A percentile compares a stretch with the other conserved stretches of the same genome.
Conservation (phyloP, 2,888 invertebrate species). For the Cephus pygmeus region DNA sequence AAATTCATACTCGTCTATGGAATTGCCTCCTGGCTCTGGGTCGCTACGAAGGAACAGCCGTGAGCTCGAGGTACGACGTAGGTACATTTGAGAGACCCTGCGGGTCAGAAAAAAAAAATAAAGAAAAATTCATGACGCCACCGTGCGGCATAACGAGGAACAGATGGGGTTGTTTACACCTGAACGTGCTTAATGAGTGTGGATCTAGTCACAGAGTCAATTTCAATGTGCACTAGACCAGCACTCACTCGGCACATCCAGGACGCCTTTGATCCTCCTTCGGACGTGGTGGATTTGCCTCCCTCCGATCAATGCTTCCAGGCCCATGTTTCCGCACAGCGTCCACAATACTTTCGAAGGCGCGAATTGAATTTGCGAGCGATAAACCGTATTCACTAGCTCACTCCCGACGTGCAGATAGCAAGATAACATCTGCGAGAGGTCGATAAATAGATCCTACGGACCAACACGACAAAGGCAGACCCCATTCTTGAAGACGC, state of each 20-base stretch:
- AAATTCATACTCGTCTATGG: constrained; percentile 86
- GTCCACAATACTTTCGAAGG: background rate
- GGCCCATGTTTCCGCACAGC: background rate
- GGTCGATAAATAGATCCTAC: background rate
- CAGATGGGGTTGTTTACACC: constrained; percentile 43
- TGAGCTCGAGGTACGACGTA: background rate
- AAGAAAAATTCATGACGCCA: background rate
- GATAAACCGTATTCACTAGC: background rate
- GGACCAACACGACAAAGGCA: background rate
- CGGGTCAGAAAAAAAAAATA: background rate
- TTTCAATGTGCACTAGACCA: constrained; percentile 76
- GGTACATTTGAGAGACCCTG: background rate
- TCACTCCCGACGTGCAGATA: background rate
- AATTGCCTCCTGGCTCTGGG: constrained; percentile 64
- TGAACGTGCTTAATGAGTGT: constrained; percentile 82
- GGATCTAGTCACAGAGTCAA: constrained; percentile 83
- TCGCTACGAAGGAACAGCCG: background rate
- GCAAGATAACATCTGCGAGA: background rate
- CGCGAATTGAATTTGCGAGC: background rate
- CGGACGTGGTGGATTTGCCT: background rate
- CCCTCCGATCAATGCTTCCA: background rate
- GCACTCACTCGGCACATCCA: constrained; percentile 74
- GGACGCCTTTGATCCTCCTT: constrained; percentile 12
- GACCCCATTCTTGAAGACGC: background rate
- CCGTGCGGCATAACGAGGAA: background rate